phyloP scores from a whole-genome alignment of 2,113 vertebrate genomes.

The Sakesphorus luctuosus region DNA sequence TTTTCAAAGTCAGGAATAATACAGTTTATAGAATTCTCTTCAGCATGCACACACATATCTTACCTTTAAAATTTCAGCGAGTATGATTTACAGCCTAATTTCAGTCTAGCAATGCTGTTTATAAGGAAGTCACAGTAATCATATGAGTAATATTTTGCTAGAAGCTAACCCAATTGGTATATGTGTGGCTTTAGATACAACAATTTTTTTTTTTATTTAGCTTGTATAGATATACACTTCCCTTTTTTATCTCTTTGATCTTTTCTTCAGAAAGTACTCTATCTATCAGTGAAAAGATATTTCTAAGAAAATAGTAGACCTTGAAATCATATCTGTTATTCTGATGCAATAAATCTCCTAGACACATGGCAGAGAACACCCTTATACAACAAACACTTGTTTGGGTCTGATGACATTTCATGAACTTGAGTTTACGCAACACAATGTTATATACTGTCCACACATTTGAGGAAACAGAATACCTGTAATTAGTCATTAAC shows the following conservation, averaged over 20 bases:
- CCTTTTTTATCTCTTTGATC: background rate
- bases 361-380: background rate
- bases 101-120: background rate
- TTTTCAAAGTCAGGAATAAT: background rate
- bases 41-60: background rate
- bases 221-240: accelerated
- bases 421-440: background rate
- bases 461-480: background rate
- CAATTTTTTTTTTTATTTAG: background rate
- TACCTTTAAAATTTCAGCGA: background rate
- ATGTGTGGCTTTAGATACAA: background rate
- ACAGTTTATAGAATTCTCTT: background rate
- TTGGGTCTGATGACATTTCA: background rate
- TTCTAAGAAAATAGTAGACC: background rate
- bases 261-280: background rate
- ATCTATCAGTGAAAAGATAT: background rate
- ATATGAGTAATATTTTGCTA: background rate
- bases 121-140: background rate
- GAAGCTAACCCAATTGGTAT: background rate
- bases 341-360: background rate
- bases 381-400: background rate
- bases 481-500: background rate
- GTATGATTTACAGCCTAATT: background rate
- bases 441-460: background rate
- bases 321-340: background rate